Base-by-base conservation (phyloP, 2,888 invertebrate species). In the Encarsia formosa region DNA sequence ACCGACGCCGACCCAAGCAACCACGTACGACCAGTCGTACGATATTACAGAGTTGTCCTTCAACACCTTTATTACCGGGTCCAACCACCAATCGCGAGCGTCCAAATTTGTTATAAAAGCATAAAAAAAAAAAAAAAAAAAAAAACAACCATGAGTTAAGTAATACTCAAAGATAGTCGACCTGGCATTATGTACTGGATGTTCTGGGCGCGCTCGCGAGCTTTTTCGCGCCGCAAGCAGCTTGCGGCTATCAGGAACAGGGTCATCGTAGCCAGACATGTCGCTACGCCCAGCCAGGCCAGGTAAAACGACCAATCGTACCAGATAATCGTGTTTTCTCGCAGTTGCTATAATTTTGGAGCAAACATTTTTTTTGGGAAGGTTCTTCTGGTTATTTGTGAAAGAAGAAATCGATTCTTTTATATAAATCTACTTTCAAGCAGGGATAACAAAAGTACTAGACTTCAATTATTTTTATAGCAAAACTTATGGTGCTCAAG, bases 21-120 rank as follows among this genome's bases (percentile, higher is more conserved):
- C 85, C 81, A 93, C 88, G 82, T 95, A 96, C 68, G 94, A 94
- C 94, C 94, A 96, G 78, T 93, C 94, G 80, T 94, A 95, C 79
- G 85, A 84, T 72, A 88, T 82, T 79, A 87, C 83, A 65, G 88
- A 83, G 78, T 88, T 87, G 75, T 90, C 88, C 78, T 86, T 86
- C 75, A 91, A 85, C 77, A 89, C 86, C 91, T 91, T 81, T 60
- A 18, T 9, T 9, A 41, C 29, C 32, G 24, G 20, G 16, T n/a
- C 5, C 34, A 9, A n/a, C 29, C 29, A 29, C 29, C 8, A 13
- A 8, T 13, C 8, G 8, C 29, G 29, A 13, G 13, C 38, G 39
- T 23, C n/a, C 18, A 35, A 48, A 34, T 26, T 24, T 15, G 34
- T 34, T 41, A 13, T 19, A 56, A 54, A 37, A 51, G 50, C 54